phyloP scores from a whole-genome alignment of 2,113 vertebrate genomes.

The Stegastes partitus region DNA sequence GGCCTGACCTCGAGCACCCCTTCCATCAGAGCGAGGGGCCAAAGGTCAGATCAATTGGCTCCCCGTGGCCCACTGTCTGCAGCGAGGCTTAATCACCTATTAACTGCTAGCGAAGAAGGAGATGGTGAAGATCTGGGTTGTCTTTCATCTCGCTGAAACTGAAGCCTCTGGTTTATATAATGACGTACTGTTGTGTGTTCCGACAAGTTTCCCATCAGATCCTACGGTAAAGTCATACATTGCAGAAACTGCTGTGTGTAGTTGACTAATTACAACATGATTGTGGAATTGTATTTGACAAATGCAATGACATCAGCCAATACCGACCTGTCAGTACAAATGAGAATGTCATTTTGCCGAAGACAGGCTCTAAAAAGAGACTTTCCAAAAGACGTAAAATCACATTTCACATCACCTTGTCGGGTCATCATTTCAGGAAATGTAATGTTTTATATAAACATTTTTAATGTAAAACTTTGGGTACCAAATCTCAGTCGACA shows the following conservation, averaged over 20 bases:
- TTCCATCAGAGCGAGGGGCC: conserved; percentile 87
- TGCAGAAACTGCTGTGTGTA: background rate
- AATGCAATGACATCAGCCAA: background rate
- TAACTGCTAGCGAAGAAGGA: conserved; percentile 87
- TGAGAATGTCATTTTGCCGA: too few relatives aligned
- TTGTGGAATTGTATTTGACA: background rate
- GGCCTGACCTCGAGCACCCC: conserved; percentile 93
- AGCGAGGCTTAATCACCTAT: conserved; percentile 95
- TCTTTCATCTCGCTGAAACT: conserved; percentile 48
- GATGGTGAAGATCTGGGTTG: conserved; percentile 42
- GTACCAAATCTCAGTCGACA: too few relatives aligned
- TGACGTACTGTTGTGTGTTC: background rate
- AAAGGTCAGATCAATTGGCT: conserved; percentile 94
- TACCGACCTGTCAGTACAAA: background rate
- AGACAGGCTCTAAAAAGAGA: too few relatives aligned
- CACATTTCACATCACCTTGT: too few relatives aligned
- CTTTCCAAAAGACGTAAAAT: too few relatives aligned
- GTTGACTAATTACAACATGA: background rate
- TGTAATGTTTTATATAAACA: too few relatives aligned
- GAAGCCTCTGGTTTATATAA: conserved; percentile 16
- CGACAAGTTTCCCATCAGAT: background rate
- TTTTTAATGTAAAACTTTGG: too few relatives aligned
- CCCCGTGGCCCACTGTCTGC: conserved; percentile 90
- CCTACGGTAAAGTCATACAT: background rate
- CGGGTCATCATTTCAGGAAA: too few relatives aligned